Evolutionary conservation across 2,113 vertebrate species (phyloP).

Genomic region (Cisticola juncidis): DNA sequence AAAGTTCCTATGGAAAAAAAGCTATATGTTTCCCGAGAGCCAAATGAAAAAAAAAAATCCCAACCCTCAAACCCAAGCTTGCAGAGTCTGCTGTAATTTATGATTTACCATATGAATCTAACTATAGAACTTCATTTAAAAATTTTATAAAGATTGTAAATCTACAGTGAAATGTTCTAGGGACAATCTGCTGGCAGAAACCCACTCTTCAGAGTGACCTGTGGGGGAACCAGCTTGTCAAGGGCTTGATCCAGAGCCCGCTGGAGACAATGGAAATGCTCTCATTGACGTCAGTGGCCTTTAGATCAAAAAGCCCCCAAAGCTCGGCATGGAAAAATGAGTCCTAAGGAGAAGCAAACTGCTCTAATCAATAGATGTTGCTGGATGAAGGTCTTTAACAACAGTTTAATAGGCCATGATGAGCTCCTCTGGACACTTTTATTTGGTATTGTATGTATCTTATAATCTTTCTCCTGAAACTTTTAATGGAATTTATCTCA

Average conservation of each 20-base stretch:
- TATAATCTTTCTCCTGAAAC: slow-evolving; percentile 44
- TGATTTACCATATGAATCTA: slow-evolving; percentile 61
- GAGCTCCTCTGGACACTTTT: slow-evolving; percentile 39
- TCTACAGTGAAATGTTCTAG: slow-evolving; percentile 36
- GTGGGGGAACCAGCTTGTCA: slow-evolving; percentile 31
- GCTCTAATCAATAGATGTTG: slow-evolving; percentile 43
- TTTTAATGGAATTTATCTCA: slow-evolving; percentile 53
- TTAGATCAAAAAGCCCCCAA: slow-evolving; percentile 57
- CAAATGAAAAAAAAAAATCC: background rate
- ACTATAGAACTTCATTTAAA: slow-evolving; percentile 67
- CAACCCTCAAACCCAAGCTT: background rate
- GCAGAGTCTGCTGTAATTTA: slow-evolving; percentile 50
- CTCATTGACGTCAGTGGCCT: slow-evolving; percentile 54
- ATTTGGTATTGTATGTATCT: slow-evolving; percentile 18
- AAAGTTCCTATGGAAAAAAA: slow-evolving; percentile 30
- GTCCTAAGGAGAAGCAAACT: slow-evolving; percentile 34
- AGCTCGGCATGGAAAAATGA: slow-evolving; percentile 34
- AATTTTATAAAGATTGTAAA: slow-evolving; percentile 64
- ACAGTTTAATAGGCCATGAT: slow-evolving; percentile 27
- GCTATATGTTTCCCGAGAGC: background rate
- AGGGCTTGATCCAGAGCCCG: slow-evolving; percentile 24
- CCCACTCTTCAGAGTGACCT: slow-evolving; percentile 38
- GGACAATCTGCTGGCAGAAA: slow-evolving; percentile 59
- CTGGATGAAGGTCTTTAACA: slow-evolving; percentile 24
- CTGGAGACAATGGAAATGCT: slow-evolving; percentile 53